phyloP scores from a whole-genome alignment of 1,140 invertebrate species.

The Atta colombica region DNA sequence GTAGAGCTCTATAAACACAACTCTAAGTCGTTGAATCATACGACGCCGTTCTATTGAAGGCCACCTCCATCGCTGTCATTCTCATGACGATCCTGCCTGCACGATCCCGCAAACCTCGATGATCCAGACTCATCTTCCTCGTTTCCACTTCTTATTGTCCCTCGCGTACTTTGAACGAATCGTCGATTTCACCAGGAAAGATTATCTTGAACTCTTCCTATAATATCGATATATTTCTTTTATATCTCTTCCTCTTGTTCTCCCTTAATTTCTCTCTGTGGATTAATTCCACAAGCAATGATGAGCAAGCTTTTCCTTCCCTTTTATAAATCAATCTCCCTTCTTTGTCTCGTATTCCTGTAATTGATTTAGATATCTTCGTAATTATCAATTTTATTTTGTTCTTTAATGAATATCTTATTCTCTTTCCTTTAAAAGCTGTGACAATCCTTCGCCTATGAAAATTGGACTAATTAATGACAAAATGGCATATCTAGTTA shows the following conservation, averaged over 20 bases:
- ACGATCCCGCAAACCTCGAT: neutral
- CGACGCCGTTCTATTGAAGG: conserved; percentile 28
- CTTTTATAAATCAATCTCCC: neutral
- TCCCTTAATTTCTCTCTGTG: neutral
- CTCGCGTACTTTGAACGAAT: conserved; percentile 7
- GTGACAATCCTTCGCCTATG: neutral
- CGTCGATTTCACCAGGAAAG: neutral
- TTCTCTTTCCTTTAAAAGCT: neutral
- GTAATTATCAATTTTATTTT: conserved; percentile 7
- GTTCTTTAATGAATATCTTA: neutral
- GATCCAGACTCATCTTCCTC: conserved; percentile 53
- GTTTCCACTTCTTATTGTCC: neutral
- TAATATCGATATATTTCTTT: neutral
- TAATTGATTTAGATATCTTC: neutral
- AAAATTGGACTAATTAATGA: conserved; percentile 14
- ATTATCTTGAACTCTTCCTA: neutral
- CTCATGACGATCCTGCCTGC: neutral
- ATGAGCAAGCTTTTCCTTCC: neutral
- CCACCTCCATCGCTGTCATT: neutral
- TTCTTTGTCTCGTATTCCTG: neutral
- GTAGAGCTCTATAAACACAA: conserved; percentile 16
- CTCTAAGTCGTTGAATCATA: conserved; percentile 51
- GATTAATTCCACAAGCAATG: neutral
- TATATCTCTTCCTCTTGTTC: too few relatives aligned
- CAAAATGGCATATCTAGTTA: conserved; percentile 29